These are phyloP conservation scores for Lates calcarifer DNA, from an alignment of 2,113 vertebrate genomes.

Conservation along the genomic window DNA sequence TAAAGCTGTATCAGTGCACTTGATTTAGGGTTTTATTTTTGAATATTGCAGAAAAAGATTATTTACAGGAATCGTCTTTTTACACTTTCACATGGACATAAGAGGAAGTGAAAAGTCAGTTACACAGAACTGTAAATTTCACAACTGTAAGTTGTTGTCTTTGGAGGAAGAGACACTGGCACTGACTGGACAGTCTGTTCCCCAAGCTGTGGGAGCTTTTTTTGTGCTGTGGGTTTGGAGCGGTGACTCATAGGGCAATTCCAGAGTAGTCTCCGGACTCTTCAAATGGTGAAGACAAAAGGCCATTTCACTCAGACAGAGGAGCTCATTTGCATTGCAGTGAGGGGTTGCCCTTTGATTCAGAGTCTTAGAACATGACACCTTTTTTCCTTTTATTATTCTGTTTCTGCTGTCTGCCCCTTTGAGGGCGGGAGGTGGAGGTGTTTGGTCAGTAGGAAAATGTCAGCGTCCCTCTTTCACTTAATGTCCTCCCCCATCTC, in stretches of 20 bases:
- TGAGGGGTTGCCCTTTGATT: slow-evolving; percentile 60
- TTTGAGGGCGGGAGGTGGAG: slow-evolving; percentile 29
- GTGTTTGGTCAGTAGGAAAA: slow-evolving; percentile 56
- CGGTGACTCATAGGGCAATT: slow-evolving; percentile 58
- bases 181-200: slow-evolving; percentile 37
- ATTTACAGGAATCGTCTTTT: not conserved
- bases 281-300: slow-evolving; percentile 68
- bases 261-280: slow-evolving; percentile 30
- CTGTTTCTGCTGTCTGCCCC: slow-evolving; percentile 56
- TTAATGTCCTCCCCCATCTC: not conserved
- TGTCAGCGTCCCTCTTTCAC: slow-evolving; percentile 47
- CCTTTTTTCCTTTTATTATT: slow-evolving; percentile 59
- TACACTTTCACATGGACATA: not conserved
- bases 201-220: slow-evolving; percentile 20
- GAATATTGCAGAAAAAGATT: not conserved
- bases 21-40: no score
- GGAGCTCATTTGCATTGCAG: slow-evolving; percentile 74
- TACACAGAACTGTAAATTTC: slow-evolving; percentile 18
- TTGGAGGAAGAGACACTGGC: not conserved
- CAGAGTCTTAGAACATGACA: slow-evolving; percentile 53
- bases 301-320: slow-evolving; percentile 54
- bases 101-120: not conserved
- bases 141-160: slow-evolving; percentile 13
- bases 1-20: not conserved
- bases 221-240: slow-evolving; percentile 5